Conservation (phyloP, 2,888 invertebrate species). For the Euclidia mi region DNA sequence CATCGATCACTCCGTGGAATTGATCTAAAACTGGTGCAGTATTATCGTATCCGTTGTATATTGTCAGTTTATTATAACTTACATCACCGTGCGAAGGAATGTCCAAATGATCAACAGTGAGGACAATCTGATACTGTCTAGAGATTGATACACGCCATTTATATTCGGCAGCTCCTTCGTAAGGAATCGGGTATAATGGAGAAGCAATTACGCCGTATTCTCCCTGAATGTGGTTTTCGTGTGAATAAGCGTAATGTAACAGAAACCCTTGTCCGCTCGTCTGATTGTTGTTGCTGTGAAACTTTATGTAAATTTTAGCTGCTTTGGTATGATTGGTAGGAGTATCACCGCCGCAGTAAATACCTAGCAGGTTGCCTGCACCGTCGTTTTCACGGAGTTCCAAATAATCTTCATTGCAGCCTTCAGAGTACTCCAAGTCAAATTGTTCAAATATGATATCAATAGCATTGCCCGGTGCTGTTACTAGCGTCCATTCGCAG, state of each 20-base stretch:
- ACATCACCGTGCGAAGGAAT: constrained; percentile 67
- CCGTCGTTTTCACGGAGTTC: constrained; percentile 93
- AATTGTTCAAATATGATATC: constrained; percentile 92
- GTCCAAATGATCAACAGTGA: constrained; percentile 69
- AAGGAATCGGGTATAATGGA: constrained; percentile 82
- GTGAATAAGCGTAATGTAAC: constrained; percentile 92
- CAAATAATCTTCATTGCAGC: constrained; percentile 95
- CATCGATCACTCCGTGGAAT: constrained; percentile 85
- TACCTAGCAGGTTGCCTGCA: constrained; percentile 91
- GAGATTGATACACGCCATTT: constrained; percentile 93
- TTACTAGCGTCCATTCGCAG: constrained; percentile 92
- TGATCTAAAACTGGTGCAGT: constrained; percentile 89
- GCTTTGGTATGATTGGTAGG: constrained; percentile 91
- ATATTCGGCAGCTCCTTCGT: constrained; percentile 81
- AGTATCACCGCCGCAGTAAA: constrained; percentile 93
- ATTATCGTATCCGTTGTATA: constrained; percentile 94
- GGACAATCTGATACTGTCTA: constrained; percentile 60
- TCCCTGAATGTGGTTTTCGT: constrained; percentile 92
- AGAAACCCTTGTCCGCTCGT: constrained; percentile 93
- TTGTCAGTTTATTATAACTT: constrained; percentile 73
- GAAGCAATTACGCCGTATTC: no score
- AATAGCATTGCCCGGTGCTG: constrained; percentile 92
- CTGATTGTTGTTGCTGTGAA: constrained; percentile 91
- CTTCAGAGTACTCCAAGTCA: constrained; percentile 92
- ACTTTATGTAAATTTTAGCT: constrained; percentile 93